Evolutionary conservation across 2,888 invertebrate genomes (phyloP), one percentile per base, ranked within the genome.

Genomic region (Epistrophella euchroma): DNA sequence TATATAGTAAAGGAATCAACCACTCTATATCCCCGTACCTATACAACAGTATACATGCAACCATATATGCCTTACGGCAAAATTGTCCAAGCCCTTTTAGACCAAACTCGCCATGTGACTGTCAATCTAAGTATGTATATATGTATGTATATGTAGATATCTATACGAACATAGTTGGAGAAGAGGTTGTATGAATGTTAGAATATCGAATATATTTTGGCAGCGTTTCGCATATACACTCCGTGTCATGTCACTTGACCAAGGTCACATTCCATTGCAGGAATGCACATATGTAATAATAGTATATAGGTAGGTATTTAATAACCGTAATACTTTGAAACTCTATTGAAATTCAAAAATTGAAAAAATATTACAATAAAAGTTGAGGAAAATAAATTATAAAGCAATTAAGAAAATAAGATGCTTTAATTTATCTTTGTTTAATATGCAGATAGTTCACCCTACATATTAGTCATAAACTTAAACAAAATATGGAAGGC

Each of bases 31-130:
- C n/a, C n/a, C n/a, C n/a, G 17, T 19, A 35, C n/a, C n/a, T n/a
- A n/a, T n/a, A n/a, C n/a, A n/a, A n/a, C 10, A 19, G 4, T 17
- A 10, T 50, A 4, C 25, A 9, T 52, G 25, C 5, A 22, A 1
- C 19, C 3, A 1, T 32, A 32, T 19, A 19, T 35, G 17, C 10
- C 50, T 55, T 25, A 1, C 11, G 56, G 37, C 52, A 13, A 35
- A 64, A 58, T 71, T 64, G 45, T 82, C 70, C 32, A 32, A 74
- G 37, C 64, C 71, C 35, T 70, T 74, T 56, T 64, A 45, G n/a
- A 13, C 32, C 64, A 68, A 32, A 64, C 9, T 43, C 50, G 25
- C 17, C 37, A 25, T 22, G 40, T 66, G 62, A 19, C 64, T 80
- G 66, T 72, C 75, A 71, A 28, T 68, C 71, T 10, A n/a, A 35